Evolutionary conservation across 2,113 vertebrate species (phyloP), one percentile per base, ranked within the genome.

Genomic region (Sterrhoptilus dennistouni): DNA sequence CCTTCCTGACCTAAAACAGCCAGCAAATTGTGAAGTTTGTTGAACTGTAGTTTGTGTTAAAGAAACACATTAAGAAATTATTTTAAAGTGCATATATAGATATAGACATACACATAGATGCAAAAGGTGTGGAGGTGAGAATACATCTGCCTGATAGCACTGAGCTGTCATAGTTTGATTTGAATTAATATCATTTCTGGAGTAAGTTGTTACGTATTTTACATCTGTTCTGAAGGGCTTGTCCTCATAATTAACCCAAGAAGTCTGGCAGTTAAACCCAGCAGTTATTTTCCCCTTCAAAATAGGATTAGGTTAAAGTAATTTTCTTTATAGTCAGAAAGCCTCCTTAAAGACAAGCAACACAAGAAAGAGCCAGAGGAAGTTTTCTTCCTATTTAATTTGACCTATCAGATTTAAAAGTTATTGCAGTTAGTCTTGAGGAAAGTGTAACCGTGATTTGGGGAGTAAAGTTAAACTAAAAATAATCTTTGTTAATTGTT

Each of bases 1-100:
- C 72, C 61, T 80, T 80, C 57, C 70, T 35, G 36, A 42, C 71
- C 83, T 53, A 56, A 95, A 93, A 87, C 76, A 85, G 8, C 20
- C 27, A 54, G 38, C 61, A 66, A 31, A 61, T 83, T 0, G 0
- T 36, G 21, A 78, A 63, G 47, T 69, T 60, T 56, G 50, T 45
- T 91, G 92, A 96, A 72, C 2, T 3, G 42, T 66, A 56, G 36
- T 69, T 90, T 76, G 64, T 85, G 28, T 86, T 88, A 68, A 88
- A 96, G 59, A 92, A 91, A 83, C 3, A 1, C 84, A 95, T 82
- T 87, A 95, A 89, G 56, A 89, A 95, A 87, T 85, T 72, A 91
- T 85, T 81, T 93, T 89, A 54, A 54, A 85, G 53, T 68, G 60
- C 16, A 7, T 72, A 31, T 87, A n/a, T 40, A 29, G 54, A 36